Evolutionary conservation across 2,797 vertebrate genomes (phyloP).

Genomic region (Denticeps clupeoides): DNA sequence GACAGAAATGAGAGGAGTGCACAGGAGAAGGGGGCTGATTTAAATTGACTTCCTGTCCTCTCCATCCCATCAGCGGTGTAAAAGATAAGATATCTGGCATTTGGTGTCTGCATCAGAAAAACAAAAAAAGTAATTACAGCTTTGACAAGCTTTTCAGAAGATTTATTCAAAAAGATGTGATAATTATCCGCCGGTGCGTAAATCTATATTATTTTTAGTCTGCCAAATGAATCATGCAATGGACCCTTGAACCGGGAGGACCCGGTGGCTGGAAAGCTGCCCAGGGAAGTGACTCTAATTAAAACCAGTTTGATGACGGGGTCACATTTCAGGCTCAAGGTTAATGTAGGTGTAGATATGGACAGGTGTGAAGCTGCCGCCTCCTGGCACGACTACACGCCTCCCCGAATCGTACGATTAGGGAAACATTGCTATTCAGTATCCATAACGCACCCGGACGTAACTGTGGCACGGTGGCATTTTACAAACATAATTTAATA

Average conservation of each 20-base stretch:
- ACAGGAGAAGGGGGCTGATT: not conserved
- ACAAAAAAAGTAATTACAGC: too few relatives aligned
- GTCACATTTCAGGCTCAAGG: constrained; percentile 22
- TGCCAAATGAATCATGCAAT: too few relatives aligned
- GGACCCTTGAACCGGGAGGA: too few relatives aligned
- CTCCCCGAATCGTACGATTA: not conserved
- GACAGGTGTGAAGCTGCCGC: constrained; percentile 29
- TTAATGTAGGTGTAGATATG: constrained; percentile 20
- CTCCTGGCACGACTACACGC: constrained; percentile 17
- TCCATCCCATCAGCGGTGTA: constrained; percentile 14
- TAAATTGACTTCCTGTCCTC: constrained; percentile 4
- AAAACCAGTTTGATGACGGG: constrained; percentile 27
- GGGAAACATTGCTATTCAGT: constrained; percentile 1
- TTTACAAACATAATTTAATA: not conserved
- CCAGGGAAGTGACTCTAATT: constrained; percentile 24
- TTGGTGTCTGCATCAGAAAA: too few relatives aligned
- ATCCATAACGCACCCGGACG: not conserved
- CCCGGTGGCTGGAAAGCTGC: too few relatives aligned
- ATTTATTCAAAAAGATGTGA: too few relatives aligned
- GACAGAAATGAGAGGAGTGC: not conserved
- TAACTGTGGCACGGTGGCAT: not conserved
- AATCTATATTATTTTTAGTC: too few relatives aligned
- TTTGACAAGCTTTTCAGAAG: too few relatives aligned
- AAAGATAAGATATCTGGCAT: too few relatives aligned
- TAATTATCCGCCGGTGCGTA: too few relatives aligned